Conservation (phyloP, 2,888 invertebrate species). For the Pyrochroa serraticornis region DNA sequence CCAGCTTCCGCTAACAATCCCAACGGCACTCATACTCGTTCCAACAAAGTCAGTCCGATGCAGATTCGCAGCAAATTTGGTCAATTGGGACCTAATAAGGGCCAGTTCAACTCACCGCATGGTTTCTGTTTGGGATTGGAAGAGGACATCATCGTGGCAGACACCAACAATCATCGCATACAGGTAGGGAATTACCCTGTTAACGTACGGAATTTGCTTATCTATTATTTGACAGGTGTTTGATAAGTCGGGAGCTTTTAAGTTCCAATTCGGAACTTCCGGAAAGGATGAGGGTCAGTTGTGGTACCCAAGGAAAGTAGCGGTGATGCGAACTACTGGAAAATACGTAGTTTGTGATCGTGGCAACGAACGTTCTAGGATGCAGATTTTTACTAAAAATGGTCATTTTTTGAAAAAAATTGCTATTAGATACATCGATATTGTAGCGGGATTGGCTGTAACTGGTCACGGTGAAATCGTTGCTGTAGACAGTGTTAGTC, state of each 20-base stretch:
- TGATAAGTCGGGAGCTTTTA: slow-evolving; percentile 91
- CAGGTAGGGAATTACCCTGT: slow-evolving; percentile 63
- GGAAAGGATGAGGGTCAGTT: slow-evolving; percentile 96
- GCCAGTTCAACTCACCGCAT: slow-evolving; percentile 96
- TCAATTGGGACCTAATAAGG: slow-evolving; percentile 88
- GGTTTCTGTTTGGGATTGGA: slow-evolving; percentile 95
- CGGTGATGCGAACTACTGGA: slow-evolving; percentile 84
- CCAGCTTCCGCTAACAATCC: slow-evolving; percentile 60
- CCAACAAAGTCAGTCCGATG: slow-evolving; percentile 81
- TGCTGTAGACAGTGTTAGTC: slow-evolving; percentile 96
- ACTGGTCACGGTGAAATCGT: slow-evolving; percentile 92
- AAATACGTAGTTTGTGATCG: slow-evolving; percentile 98
- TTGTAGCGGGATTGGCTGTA: slow-evolving; percentile 93
- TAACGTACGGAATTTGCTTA: slow-evolving; percentile 73
- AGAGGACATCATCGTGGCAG: slow-evolving; percentile 95
- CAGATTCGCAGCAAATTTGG: slow-evolving; percentile 93
- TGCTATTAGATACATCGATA: slow-evolving; percentile 86
- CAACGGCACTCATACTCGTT: slow-evolving; percentile 54
- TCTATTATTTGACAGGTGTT: slow-evolving; percentile 69
- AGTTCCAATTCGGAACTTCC: slow-evolving; percentile 92
- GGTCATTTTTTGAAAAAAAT: slow-evolving; percentile 96
- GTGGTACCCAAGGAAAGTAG: slow-evolving; percentile 97
- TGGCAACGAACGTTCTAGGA: slow-evolving; percentile 93
- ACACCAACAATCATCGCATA: slow-evolving; percentile 96
- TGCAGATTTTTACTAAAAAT: slow-evolving; percentile 96